Evolutionary conservation across 2,113 vertebrate species (phyloP).

Genomic region (Phylloscopus trochiloides): DNA sequence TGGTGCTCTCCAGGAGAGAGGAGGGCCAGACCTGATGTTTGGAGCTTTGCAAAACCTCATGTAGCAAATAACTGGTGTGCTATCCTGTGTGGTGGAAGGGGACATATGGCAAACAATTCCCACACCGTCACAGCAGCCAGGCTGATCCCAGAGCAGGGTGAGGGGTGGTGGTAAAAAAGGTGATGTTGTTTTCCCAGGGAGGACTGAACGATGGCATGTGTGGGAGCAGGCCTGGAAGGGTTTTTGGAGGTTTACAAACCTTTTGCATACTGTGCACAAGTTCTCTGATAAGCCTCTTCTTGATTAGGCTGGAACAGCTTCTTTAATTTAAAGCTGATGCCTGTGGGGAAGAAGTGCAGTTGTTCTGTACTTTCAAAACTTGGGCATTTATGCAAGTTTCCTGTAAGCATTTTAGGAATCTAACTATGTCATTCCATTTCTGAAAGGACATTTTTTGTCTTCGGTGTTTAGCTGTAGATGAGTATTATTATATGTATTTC

Average conservation of each 20-base stretch:
- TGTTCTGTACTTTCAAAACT: neutral
- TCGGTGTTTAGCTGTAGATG: conserved; percentile 14
- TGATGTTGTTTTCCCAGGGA: neutral
- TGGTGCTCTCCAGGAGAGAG: neutral
- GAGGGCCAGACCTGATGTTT: neutral
- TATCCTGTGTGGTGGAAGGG: neutral
- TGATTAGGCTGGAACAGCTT: neutral
- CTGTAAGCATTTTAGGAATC: neutral
- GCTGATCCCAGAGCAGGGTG: conserved; percentile 27
- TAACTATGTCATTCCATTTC: neutral
- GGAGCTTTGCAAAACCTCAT: neutral
- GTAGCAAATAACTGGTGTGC: neutral
- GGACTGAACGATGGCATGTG: neutral
- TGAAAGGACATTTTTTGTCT: conserved; percentile 24
- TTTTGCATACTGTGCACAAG: neutral
- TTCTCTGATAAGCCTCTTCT: neutral
- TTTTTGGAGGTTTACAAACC: conserved; percentile 31
- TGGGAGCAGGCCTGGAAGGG: conserved; percentile 9
- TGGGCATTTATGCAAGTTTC: neutral
- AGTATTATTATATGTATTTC: conserved; percentile 46
- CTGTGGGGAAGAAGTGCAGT: neutral
- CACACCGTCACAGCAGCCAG: neutral
- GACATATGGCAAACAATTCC: neutral
- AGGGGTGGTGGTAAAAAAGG: conserved; percentile 22
- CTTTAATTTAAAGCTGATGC: neutral